A percentile compares a stretch with the other conserved stretches of the same genome.
These are phyloP conservation scores for Rhinophrynus dorsalis DNA, from an alignment of 2,797 vertebrate genomes.

Conservation along the genomic window DNA sequence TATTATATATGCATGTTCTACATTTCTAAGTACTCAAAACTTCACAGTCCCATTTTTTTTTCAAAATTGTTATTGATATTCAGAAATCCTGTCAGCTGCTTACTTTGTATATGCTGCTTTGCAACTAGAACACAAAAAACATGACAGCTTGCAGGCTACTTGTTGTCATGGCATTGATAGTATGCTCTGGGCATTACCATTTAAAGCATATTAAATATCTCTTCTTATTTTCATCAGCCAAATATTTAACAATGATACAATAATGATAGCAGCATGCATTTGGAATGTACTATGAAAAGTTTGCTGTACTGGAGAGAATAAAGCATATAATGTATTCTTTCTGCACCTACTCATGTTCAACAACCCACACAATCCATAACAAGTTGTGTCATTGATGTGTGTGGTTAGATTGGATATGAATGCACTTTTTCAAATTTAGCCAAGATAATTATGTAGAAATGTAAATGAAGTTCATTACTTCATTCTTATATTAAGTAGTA, in stretches of 20 bases:
- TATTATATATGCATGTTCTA: slow-evolving; percentile 16
- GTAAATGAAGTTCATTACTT: neutral
- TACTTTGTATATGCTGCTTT: slow-evolving; percentile 58
- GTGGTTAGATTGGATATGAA: neutral
- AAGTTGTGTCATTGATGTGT: slow-evolving; percentile 1
- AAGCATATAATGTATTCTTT: slow-evolving; percentile 53
- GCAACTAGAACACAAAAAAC: slow-evolving; percentile 61
- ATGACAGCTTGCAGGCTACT: slow-evolving; percentile 60
- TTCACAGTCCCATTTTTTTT: slow-evolving; percentile 48
- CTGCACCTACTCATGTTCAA: slow-evolving; percentile 42
- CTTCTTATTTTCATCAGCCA: slow-evolving; percentile 61
- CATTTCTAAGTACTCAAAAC: slow-evolving; percentile 34
- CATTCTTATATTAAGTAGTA: too few relatives aligned
- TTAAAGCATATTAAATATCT: slow-evolving; percentile 62
- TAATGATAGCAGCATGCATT: slow-evolving; percentile 50
- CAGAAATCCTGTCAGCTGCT: slow-evolving; percentile 60
- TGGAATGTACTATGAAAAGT: slow-evolving; percentile 20
- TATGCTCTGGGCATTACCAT: slow-evolving; percentile 61
- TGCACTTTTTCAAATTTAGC: too few relatives aligned
- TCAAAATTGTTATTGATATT: slow-evolving; percentile 56
- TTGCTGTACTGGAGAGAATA: slow-evolving; percentile 22
- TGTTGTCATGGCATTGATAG: slow-evolving; percentile 60
- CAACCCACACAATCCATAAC: slow-evolving; percentile 37
- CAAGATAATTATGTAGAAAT: too few relatives aligned
- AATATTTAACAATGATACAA: slow-evolving; percentile 61